phyloP scores from a whole-genome alignment of 2,797 vertebrate species.

The Dromococcyx pavoninus region DNA sequence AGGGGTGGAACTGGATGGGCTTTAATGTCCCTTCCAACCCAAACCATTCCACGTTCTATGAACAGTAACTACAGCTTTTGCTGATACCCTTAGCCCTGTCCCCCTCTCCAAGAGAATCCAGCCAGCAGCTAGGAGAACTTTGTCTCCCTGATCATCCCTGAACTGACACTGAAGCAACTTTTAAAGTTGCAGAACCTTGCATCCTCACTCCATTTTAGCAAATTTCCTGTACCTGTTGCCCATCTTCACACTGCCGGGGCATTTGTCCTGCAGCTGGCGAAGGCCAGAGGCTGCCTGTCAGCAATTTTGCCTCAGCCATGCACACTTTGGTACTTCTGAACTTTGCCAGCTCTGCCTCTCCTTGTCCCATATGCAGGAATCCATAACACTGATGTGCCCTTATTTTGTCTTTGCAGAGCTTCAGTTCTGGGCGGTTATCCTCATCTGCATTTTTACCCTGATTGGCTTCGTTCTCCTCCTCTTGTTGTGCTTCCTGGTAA shows the following conservation, averaged over 20 bases:
- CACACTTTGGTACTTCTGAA: not conserved
- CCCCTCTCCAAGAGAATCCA: not conserved
- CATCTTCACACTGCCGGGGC: not conserved
- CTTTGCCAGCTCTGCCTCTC: not conserved
- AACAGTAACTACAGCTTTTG: not conserved
- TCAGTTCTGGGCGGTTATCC: slow-evolving; percentile 71
- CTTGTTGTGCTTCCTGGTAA: slow-evolving; percentile 67
- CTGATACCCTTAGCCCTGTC: not conserved
- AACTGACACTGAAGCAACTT: not conserved
- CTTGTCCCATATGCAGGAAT: fast-evolving
- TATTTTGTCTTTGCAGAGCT: slow-evolving; percentile 31
- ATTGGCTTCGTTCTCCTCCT: slow-evolving; percentile 63
- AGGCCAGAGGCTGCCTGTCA: not conserved
- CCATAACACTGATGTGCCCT: not conserved
- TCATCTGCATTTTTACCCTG: slow-evolving; percentile 65
- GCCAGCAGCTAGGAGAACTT: not conserved
- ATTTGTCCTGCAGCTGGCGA: not conserved
- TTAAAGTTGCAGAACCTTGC: not conserved
- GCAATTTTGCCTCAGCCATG: not conserved
- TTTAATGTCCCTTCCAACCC: too few species aligned
- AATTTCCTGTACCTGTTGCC: not conserved
- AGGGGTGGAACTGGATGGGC: too few species aligned
- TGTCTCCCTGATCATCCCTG: not conserved
- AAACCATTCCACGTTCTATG: too few species aligned
- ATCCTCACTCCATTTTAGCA: not conserved